Evolutionary conservation across 2,113 vertebrate species (phyloP), one percentile per base, ranked within the genome.

Genomic region (Ranitomeya variabilis): DNA sequence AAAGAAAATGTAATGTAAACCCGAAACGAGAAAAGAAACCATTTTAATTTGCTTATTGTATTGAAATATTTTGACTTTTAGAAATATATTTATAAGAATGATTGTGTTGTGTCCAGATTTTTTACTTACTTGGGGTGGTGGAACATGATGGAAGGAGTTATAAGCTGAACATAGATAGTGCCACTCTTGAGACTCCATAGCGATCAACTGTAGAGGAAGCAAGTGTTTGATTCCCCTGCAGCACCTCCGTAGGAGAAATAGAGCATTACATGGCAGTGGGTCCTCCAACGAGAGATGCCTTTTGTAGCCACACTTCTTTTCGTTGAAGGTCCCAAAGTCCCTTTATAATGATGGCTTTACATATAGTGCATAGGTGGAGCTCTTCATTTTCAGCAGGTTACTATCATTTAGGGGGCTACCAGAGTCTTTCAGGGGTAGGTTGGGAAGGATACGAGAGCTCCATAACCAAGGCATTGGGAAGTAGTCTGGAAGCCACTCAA

Each of bases 51-150:
- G 31, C 80, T 83, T 45, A 69, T 83, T 66, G 60, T 67, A 67
- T 83, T 67, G 59, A n/a, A 64, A 52, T 83, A 83, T 83, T 83
- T 69, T 83, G 59, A 83, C 62, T 83, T 52, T 83, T 83, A 83
- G 59, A 83, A 83, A 67, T 69, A 81, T 81, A 67, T 83, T 69
- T 83, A 83, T 83, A 64, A 83, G 57, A 81, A 76, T 76, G 0
- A 21, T 18, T 37, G 57, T 60, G 45, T 79, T 11, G 59, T 18
- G 57, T 81, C 15, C 10, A 11, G 2, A 23, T 37, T 37, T 81
- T 62, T 26, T 11, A 14, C 18, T 81, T 5, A 6, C 14, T 62
- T 52, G 18, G 37, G 7, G 14, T 37, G 26, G 31, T 45, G 37
- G 37, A 45, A 45, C 37, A 45, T 45, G 37, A 45, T 45, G 37